Percentiles rank a stretch among this genome's conserved stretches.
phyloP scores from a whole-genome alignment of 2,888 invertebrate genomes.

The Drosophila barbarae region DNA sequence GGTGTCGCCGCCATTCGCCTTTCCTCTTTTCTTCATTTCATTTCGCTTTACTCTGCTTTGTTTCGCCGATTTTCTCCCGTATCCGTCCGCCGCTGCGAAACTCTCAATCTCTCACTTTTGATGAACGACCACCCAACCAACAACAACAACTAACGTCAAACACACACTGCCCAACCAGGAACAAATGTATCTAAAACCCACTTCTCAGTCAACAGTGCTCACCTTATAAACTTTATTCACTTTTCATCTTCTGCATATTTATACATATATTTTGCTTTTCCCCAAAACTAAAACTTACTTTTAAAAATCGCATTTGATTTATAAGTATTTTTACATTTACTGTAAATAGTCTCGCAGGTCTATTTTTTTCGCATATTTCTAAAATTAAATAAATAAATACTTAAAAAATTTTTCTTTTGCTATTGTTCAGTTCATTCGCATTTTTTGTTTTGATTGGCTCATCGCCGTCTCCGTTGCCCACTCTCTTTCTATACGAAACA shows the following conservation, averaged over 20 bases:
- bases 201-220: not conserved
- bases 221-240: not conserved
- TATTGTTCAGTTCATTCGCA: constrained; percentile 55
- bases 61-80: constrained; percentile 18
- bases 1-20: constrained; percentile 32
- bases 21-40: constrained; percentile 24
- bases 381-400: too few species aligned
- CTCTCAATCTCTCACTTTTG: constrained; percentile 13
- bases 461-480: constrained; percentile 45
- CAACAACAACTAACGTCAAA: constrained; percentile 7
- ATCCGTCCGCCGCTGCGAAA: not conserved
- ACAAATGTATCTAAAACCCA: not conserved
- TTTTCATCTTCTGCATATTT: not conserved
- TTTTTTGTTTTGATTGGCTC: constrained; percentile 68
- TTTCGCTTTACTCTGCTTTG: constrained; percentile 17
- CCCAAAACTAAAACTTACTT: too few species aligned
- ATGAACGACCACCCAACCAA: constrained; percentile 29
- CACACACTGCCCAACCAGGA: not conserved
- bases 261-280: too few species aligned
- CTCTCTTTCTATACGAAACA: constrained; percentile 69
- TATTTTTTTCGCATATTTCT: not conserved
- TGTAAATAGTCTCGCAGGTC: too few species aligned
- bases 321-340: not conserved
- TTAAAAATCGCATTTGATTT: not conserved
- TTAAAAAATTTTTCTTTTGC: not conserved